Percentiles rank a stretch among this genome's conserved stretches.
Conservation (phyloP, 2,113 vertebrate species). For the Ancistrus triradiatus region DNA sequence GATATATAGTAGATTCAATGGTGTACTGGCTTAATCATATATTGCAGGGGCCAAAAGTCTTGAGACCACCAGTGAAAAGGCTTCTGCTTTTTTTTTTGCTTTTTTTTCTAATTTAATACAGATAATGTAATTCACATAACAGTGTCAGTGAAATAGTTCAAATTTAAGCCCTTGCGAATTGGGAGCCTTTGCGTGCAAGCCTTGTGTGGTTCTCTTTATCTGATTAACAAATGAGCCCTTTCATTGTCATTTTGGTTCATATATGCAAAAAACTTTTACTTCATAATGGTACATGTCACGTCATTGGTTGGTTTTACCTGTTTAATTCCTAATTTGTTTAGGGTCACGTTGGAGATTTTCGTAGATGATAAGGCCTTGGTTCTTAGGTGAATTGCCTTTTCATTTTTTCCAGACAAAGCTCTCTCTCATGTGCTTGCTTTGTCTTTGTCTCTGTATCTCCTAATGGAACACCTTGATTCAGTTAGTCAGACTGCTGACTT, state of each 20-base stretch:
- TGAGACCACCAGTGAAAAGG: too few relatives aligned
- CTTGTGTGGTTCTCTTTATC: slow-evolving; percentile 58
- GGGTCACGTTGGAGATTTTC: slow-evolving; percentile 42
- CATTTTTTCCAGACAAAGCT: background rate
- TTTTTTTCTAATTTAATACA: slow-evolving; percentile 50
- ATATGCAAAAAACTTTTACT: slow-evolving; percentile 71
- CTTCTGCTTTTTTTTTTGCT: too few relatives aligned
- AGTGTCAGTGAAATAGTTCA: too few relatives aligned
- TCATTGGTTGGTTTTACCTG: slow-evolving; percentile 55
- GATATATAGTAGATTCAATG: too few relatives aligned
- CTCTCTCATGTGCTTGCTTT: background rate
- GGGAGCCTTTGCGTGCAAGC: slow-evolving; percentile 58
- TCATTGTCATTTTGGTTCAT: slow-evolving; percentile 69
- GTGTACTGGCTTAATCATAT: too few relatives aligned
- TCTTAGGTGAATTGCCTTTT: slow-evolving; percentile 10
- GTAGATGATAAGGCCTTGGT: slow-evolving; percentile 37
- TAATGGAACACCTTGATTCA: slow-evolving; percentile 32
- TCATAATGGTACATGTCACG: slow-evolving; percentile 48
- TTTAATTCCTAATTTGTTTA: slow-evolving; percentile 59
- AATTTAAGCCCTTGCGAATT: slow-evolving; percentile 24
- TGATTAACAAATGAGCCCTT: slow-evolving; percentile 73
- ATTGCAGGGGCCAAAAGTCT: too few relatives aligned
- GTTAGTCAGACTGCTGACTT: slow-evolving; percentile 62
- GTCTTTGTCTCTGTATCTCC: background rate
- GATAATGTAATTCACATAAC: slow-evolving; percentile 45